A percentile compares a stretch with the other conserved stretches of the same genome.
phyloP scores from a whole-genome alignment of 2,113 vertebrate species.

The Engystomops pustulosus region DNA sequence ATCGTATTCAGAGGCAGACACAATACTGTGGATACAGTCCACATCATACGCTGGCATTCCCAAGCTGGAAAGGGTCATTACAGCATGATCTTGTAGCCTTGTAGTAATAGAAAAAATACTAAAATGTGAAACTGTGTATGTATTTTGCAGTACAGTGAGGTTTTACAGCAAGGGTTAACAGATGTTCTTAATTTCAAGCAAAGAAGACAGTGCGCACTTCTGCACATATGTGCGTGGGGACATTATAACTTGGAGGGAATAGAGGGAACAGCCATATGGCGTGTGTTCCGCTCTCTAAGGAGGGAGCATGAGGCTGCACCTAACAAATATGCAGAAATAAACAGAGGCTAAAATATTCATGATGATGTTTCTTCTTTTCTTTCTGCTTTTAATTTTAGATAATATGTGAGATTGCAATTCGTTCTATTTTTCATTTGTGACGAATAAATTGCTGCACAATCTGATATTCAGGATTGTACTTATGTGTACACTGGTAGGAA shows the following conservation, averaged over 20 bases:
- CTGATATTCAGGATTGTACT: neutral
- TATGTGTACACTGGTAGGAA: neutral
- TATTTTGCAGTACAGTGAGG: neutral
- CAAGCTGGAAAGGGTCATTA: neutral
- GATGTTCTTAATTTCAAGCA: conserved; percentile 1
- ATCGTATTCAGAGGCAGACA: neutral
- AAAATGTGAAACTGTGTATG: no score
- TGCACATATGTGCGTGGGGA: conserved; percentile 54
- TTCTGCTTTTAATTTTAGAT: neutral
- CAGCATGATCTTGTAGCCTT: no score
- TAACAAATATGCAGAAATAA: neutral
- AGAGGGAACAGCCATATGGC: conserved; percentile 20
- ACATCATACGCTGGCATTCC: neutral
- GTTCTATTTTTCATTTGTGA: neutral
- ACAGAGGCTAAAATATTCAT: neutral
- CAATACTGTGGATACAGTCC: neutral
- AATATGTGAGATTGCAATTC: neutral
- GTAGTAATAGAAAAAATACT: no score
- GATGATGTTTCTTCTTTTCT: neutral
- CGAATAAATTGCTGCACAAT: neutral
- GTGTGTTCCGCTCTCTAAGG: conserved; percentile 23
- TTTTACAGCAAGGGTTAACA: neutral
- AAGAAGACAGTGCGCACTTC: neutral
- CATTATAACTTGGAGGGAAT: neutral
- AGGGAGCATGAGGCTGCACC: neutral